phyloP scores from a whole-genome alignment of 2,888 invertebrate species.

The Steinernema scapterisci region DNA sequence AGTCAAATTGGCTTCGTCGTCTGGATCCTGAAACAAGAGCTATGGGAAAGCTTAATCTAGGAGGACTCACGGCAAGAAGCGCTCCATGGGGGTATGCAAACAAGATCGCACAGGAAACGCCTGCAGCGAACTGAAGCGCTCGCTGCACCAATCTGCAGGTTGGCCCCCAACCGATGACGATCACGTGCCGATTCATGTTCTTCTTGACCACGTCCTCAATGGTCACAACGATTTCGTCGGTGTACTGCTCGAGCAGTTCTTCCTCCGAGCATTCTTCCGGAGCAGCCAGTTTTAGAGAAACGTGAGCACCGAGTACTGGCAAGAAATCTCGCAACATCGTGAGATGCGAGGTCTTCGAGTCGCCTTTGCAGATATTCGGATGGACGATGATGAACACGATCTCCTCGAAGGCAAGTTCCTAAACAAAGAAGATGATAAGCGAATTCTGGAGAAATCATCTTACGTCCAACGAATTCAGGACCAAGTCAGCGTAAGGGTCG shows the following conservation, averaged over 20 bases:
- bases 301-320: neutral
- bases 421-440: too few relatives aligned
- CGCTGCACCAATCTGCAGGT: neutral
- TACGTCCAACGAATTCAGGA: neutral
- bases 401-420: neutral
- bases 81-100: neutral
- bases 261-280: neutral
- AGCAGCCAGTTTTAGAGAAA: neutral
- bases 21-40: neutral
- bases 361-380: neutral
- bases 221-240: neutral
- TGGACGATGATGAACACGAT: neutral
- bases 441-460: neutral
- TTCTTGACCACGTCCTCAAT: neutral
- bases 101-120: neutral
- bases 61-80: neutral
- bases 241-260: neutral
- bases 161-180: neutral
- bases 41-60: neutral
- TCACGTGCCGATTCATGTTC: neutral
- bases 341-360: neutral
- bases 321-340: neutral
- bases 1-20: neutral
- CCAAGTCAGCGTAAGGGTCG: neutral
- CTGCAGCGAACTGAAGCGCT: neutral